Conservation (phyloP, 2,797 vertebrate species). For the Melanotaenia parkinsoni region DNA sequence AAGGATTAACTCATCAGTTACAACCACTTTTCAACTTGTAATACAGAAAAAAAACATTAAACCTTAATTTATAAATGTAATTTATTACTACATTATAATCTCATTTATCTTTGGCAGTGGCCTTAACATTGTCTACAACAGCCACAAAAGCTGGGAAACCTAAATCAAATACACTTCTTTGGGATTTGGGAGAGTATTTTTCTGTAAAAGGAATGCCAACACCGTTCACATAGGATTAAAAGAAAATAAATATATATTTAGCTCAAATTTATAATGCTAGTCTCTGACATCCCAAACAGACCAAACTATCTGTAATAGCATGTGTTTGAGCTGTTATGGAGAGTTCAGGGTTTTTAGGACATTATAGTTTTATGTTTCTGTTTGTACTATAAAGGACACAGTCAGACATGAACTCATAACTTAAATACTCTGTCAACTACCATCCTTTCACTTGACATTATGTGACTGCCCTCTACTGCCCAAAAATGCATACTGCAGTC, state of each 20-base stretch:
- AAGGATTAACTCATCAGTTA: neutral
- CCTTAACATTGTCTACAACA: neutral
- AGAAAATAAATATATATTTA: neutral
- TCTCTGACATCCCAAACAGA: neutral
- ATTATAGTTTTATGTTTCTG: neutral
- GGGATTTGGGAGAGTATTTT: neutral
- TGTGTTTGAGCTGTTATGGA: neutral
- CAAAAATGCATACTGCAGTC: conserved; percentile 20
- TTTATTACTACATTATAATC: neutral
- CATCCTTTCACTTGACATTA: neutral
- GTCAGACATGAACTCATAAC: fast-evolving
- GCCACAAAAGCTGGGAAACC: neutral
- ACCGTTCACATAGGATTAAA: neutral
- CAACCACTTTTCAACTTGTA: neutral
- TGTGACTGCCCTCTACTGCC: conserved; percentile 52
- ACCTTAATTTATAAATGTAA: neutral
- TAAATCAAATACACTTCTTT: neutral
- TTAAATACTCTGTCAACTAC: neutral
- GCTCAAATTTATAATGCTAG: neutral
- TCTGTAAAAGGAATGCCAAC: neutral
- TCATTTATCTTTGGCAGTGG: neutral
- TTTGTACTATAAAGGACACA: neutral
- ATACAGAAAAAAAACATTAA: neutral
- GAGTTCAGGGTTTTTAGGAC: neutral
- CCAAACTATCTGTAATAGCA: neutral